Base-by-base conservation (phyloP, 2,113 vertebrate species). In the Fulmarus glacialis region DNA sequence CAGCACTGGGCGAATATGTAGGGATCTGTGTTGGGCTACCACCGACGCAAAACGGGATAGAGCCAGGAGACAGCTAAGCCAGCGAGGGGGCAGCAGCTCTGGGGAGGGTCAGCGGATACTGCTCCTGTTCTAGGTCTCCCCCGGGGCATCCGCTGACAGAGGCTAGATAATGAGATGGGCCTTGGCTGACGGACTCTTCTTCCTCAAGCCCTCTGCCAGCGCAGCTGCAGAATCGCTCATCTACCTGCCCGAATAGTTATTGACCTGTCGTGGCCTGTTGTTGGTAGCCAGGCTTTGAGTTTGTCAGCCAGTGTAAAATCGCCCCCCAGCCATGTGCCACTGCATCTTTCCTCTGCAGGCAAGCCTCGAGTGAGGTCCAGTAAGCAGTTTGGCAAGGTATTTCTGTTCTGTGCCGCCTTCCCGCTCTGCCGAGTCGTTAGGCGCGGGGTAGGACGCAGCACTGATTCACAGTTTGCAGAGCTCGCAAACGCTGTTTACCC, bases 401-500 rank as follows among this genome's bases (percentile, higher is more conserved):
- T 68, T 55, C 17, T 42, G 50, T n/a, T n/a, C 60, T 2, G 8
- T 22, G 16, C 20, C 0, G 0, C 66, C 20, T 27, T 90, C 55
- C 30, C 0, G 0, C 63, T 70, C 68, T n/a, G 36, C 72, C 68
- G 27, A 12, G 73, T 66, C 1, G 0, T 16, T 52, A 29, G 1
- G 4, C 0, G 0, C 2, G 1, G 43, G 77, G 29, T 10, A 14
- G 19, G 64, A 66, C 2, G 1, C 0, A 4, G 14, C 34, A 11
- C 40, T 1, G 12, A 27, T 9, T 42, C 16, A n/a, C 71, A 40
- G 36, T 21, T 18, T 50, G 73, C 93, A 77, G 82, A 64, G 23
- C 45, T 52, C 4, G 0, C 18, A 18, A 40, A 21, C 2, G 3
- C 56, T 8, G 3, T 52, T 62, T 56, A 23, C 70, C 60, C 64